Evolutionary conservation across 2,797 vertebrate genomes (phyloP).

Genomic region (Pseudopleuronectes americanus): DNA sequence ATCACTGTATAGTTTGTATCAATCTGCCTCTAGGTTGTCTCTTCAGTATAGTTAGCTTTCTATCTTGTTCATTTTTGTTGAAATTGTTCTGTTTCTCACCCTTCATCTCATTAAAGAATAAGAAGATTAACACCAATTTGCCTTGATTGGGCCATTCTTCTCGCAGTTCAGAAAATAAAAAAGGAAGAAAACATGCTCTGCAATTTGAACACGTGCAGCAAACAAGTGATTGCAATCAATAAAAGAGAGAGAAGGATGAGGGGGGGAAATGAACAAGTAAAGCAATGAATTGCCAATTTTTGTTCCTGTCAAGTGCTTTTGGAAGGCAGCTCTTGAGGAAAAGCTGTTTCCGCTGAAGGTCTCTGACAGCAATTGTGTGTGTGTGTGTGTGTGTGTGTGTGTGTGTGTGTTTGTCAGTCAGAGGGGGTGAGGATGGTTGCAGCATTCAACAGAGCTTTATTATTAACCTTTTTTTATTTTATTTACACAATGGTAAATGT

Average conservation of each 20-base stretch:
- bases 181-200: constrained; percentile 47
- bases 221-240: constrained; percentile 76
- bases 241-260: constrained; percentile 32
- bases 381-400: constrained; percentile 12
- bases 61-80: constrained; percentile 21
- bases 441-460: constrained; percentile 43
- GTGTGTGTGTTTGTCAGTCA: constrained; percentile 3
- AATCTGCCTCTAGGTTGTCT: constrained; percentile 23
- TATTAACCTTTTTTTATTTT: constrained; percentile 14
- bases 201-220: constrained; percentile 71
- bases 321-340: constrained; percentile 69
- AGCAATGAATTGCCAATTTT: constrained; percentile 73
- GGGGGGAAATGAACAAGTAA: constrained; percentile 46
- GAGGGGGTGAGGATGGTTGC: not conserved
- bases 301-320: constrained; percentile 69
- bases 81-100: constrained; percentile 43
- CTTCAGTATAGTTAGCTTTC: not conserved
- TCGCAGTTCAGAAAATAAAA: constrained; percentile 31
- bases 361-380: constrained; percentile 22
- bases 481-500: too few species aligned
- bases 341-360: constrained; percentile 68
- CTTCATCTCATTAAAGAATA: constrained; percentile 43
- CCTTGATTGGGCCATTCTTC: constrained; percentile 73
- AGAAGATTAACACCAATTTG: constrained; percentile 64
- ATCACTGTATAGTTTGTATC: constrained; percentile 30